phyloP scores from a whole-genome alignment of 2,888 invertebrate species.

The Psylliodes chrysocephalus region DNA sequence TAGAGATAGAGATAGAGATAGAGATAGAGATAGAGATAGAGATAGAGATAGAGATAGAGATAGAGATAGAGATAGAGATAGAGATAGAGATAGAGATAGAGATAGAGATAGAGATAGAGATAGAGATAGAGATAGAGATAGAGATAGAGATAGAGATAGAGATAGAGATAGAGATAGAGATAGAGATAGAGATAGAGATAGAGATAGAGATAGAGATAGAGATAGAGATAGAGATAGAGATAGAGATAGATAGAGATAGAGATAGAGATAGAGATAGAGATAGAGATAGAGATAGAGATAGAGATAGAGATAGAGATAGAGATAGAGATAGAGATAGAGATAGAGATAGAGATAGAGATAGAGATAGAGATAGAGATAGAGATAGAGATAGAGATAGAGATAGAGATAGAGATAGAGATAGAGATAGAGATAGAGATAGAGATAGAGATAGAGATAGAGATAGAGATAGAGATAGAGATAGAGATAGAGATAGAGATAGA shows the following conservation, averaged over 20 bases:
- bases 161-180: conserved; percentile 9
- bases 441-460: conserved; percentile 1
- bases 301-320: conserved; percentile 4
- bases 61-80: conserved; percentile 6
- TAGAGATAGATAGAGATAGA: too few species aligned
- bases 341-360: conserved; percentile 4
- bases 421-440: conserved; percentile 1
- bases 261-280: conserved; percentile 9
- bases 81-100: conserved; percentile 4
- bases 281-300: conserved; percentile 5
- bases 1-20: conserved; percentile 4
- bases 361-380: conserved; percentile 6
- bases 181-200: conserved; percentile 4
- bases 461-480: background rate
- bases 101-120: conserved; percentile 9
- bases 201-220: conserved; percentile 6
- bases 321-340: conserved; percentile 9
- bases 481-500: background rate
- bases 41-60: conserved; percentile 6
- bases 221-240: conserved; percentile 9
- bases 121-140: conserved; percentile 5
- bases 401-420: conserved; percentile 6
- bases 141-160: conserved; percentile 4
- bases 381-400: conserved; percentile 6
- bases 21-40: conserved; percentile 6